Percentiles rank a stretch among this genome's conserved stretches.
Evolutionary conservation across 2,113 vertebrate species (phyloP).

Genomic region (Pterophyllum scalare): DNA sequence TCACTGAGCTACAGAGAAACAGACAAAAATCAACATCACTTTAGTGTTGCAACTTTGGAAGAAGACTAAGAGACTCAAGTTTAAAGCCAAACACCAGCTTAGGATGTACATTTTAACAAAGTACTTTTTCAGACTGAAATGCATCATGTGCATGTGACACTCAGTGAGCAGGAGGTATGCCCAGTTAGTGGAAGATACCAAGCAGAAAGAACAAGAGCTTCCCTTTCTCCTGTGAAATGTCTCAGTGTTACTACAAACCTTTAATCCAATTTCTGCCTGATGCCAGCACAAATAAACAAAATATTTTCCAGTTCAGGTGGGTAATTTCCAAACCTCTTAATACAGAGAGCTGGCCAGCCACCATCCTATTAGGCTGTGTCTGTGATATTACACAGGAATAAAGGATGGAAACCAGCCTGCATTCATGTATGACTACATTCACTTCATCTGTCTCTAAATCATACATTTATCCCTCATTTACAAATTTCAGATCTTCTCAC

Average conservation of each 20-base stretch:
- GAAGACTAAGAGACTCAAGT: neutral
- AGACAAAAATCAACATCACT: conserved; percentile 5
- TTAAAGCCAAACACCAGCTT: neutral
- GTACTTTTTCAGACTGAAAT: neutral
- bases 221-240: neutral
- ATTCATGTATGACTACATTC: neutral
- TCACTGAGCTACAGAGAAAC: conserved; percentile 63
- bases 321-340: neutral
- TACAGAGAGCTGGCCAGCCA: too few relatives aligned
- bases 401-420: neutral
- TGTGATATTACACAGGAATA: neutral
- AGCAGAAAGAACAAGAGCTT: conserved; percentile 8
- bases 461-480: neutral
- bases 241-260: conserved; percentile 20
- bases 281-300: neutral
- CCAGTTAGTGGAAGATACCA: neutral
- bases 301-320: conserved; percentile 1
- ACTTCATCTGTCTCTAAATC: neutral
- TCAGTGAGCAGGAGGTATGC: neutral
- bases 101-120: neutral
- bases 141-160: neutral
- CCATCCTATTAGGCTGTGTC: neutral
- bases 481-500: neutral
- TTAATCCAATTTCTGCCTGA: conserved; percentile 53
- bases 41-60: neutral